Conservation (phyloP, 2,113 vertebrate species). For the Tyrannus savana region DNA sequence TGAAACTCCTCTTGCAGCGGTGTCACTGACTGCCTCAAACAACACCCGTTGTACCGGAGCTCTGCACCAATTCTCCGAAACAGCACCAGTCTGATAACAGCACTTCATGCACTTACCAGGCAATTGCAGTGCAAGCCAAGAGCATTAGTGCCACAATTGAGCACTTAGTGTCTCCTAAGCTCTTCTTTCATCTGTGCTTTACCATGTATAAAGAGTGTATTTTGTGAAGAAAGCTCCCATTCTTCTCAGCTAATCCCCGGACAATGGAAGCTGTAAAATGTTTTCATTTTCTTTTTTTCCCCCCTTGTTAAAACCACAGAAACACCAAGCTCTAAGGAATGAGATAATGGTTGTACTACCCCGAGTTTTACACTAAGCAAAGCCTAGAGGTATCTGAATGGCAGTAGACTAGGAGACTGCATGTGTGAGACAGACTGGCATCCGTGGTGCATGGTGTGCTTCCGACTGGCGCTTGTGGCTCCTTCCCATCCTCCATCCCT, state of each 20-base stretch:
- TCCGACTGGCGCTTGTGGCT: slow-evolving; percentile 41
- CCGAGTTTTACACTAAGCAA: slow-evolving; percentile 50
- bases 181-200: slow-evolving; percentile 9
- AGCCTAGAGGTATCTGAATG: slow-evolving; percentile 48
- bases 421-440: slow-evolving; percentile 55
- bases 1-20: neutral
- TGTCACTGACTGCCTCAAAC: neutral
- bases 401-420: slow-evolving; percentile 63
- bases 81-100: neutral
- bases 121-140: neutral
- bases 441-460: slow-evolving; percentile 69
- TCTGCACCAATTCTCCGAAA: neutral
- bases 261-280: slow-evolving; percentile 24
- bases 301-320: slow-evolving; percentile 54
- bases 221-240: slow-evolving; percentile 37
- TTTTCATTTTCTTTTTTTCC: slow-evolving; percentile 50
- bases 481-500: slow-evolving; percentile 6
- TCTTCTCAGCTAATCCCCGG: neutral
- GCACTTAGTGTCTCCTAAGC: neutral
- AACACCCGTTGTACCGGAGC: neutral
- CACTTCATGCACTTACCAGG: neutral
- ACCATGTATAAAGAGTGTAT: slow-evolving; percentile 1
- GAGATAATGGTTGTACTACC: slow-evolving; percentile 42
- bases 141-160: neutral
- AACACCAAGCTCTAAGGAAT: slow-evolving; percentile 45